Evolutionary conservation across 2,113 vertebrate species (phyloP), one percentile per base, ranked within the genome.

Genomic region (Isurus oxyrinchus): DNA sequence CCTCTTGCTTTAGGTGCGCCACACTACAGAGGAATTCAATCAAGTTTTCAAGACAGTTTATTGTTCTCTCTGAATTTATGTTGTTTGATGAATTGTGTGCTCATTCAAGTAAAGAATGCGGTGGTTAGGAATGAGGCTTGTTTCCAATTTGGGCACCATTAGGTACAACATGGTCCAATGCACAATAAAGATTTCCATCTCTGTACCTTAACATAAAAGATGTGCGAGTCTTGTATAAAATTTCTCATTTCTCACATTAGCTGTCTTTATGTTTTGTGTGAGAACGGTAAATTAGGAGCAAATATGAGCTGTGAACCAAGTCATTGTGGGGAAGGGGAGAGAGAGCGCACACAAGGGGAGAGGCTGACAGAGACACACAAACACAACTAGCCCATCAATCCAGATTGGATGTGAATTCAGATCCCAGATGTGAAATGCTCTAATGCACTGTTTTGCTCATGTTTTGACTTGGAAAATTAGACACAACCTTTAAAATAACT

Each of bases 381-480:
- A 63, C 59, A 40, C 19, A 40, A 40, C 35, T 63, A 63, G 63
- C 44, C 59, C 90, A 93, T 93, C n/a, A 93, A 93, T 93, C 59
- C 16, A 40, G 16, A 19, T 19, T 40, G 87, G 16, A 63, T 40
- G 16, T 66, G 59, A 94, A 94, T 66, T 61, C 57, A 63, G 57
- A 93, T n/a, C 5, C 31, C 90, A 93, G 87, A 93, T 93, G 40
- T 84, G 79, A 13, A 84, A 84, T 49, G 59, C 11, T 63, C n/a
- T 40, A 40, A 66, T 94, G 59, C 31, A 93, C 57, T 93, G n/a
- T 84, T 21, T 55, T 66, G 59, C 1, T 40, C 90, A 66, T 21
- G 59, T 40, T 94, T 94, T 35, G 35, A 94, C n/a, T 94, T 63
- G 19, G 35, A 94, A 40, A 94, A 66, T 94, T 94, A 94, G 35